A percentile compares a stretch with the other conserved stretches of the same genome.
Conservation (phyloP, 2,113 vertebrate genomes). For the Crotalus helleri region DNA sequence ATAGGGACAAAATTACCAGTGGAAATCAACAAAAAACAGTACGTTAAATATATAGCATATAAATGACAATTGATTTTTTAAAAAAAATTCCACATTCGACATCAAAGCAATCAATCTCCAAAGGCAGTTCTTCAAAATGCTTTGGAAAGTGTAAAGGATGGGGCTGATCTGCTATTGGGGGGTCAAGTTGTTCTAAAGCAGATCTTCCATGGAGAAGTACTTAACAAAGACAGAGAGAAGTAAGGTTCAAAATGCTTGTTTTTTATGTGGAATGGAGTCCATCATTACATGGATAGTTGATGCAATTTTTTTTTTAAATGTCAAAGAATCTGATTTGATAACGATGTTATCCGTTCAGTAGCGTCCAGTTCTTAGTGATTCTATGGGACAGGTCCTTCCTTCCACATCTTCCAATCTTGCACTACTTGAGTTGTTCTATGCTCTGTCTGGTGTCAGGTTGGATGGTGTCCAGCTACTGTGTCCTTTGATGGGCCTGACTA, state of each 20-base stretch:
- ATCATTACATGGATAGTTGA: background rate
- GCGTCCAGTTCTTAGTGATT: too few relatives aligned
- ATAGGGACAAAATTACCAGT: background rate
- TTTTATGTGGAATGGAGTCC: background rate
- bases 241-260: background rate
- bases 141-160: background rate
- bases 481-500: too few relatives aligned
- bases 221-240: background rate
- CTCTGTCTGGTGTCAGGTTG: too few relatives aligned
- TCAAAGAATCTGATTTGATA: background rate
- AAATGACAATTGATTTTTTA: background rate
- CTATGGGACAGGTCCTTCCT: too few relatives aligned
- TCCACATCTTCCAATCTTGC: too few relatives aligned
- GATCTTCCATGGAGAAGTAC: background rate
- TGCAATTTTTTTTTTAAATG: background rate
- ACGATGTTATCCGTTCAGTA: too few relatives aligned
- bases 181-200: background rate
- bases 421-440: too few relatives aligned
- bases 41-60: background rate
- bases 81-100: background rate
- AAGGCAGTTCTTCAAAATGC: background rate
- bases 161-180: background rate
- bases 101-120: background rate
- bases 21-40: background rate
- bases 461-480: too few relatives aligned